Conservation (phyloP, 2,888 invertebrate genomes). For the Falcaria lacertinaria region DNA sequence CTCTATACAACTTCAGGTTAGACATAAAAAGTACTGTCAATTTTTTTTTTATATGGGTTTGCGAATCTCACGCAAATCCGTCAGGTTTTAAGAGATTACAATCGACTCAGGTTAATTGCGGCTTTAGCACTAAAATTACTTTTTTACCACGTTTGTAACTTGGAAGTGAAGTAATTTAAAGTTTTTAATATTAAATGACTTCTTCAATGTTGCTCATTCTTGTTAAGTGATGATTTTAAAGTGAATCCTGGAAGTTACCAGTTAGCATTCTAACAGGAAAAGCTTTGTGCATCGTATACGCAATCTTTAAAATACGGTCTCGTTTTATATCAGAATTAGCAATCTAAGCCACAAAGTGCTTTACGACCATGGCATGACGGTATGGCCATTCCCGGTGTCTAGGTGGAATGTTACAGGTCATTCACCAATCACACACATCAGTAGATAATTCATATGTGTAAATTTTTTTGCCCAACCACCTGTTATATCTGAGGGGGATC, state of each 20-base stretch:
- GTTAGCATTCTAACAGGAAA: not conserved
- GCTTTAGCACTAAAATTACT: too few relatives aligned
- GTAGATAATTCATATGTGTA: not conserved
- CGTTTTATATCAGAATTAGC: not conserved
- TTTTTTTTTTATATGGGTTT: too few relatives aligned
- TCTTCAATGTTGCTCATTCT: too few relatives aligned
- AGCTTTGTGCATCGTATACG: not conserved
- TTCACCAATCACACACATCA: not conserved
- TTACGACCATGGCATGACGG: not conserved
- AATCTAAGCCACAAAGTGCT: not conserved
- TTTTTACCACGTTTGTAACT: too few relatives aligned
- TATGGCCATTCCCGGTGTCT: not conserved
- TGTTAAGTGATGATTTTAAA: too few relatives aligned
- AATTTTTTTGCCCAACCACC: too few relatives aligned
- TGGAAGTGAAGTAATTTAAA: too few relatives aligned
- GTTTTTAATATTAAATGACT: too few relatives aligned
- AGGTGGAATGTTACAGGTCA: not conserved
- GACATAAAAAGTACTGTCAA: conserved; percentile 4
- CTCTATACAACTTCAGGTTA: conserved; percentile 57
- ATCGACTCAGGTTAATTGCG: too few relatives aligned
- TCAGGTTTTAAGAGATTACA: too few relatives aligned
- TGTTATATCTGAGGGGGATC: too few relatives aligned
- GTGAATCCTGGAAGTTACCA: not conserved
- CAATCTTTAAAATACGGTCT: not conserved
- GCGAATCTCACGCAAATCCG: too few relatives aligned